A percentile compares a stretch with the other conserved stretches of the same genome.
These are phyloP conservation scores for Drosophila mojavensis DNA, from an alignment of 1,140 invertebrate genomes.

Conservation along the genomic window DNA sequence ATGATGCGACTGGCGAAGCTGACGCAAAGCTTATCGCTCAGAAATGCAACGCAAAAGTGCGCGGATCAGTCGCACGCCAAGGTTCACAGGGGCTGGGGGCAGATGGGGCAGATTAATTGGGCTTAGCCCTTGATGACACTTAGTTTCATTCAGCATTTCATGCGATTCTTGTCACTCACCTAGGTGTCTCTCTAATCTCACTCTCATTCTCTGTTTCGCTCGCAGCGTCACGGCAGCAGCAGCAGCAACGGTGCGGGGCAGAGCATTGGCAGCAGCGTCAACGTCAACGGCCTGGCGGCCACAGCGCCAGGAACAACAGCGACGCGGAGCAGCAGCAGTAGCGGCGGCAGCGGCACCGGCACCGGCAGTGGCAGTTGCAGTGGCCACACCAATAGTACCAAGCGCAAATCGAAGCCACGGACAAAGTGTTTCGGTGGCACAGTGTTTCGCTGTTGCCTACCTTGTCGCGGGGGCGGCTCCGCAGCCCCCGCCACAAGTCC, in stretches of 20 bases:
- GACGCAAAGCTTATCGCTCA: constrained; percentile 66
- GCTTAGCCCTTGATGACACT: background rate
- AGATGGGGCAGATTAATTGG: background rate
- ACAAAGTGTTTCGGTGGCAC: constrained; percentile 85
- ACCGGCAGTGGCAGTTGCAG: constrained; percentile 15
- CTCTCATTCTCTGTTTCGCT: background rate
- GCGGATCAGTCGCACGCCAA: constrained; percentile 59
- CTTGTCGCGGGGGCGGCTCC: constrained; percentile 87
- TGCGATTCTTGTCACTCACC: background rate
- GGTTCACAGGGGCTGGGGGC: constrained; percentile 35
- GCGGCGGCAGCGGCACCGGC: constrained; percentile 32
- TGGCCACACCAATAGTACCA: constrained; percentile 32
- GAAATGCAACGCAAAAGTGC: constrained; percentile 65
- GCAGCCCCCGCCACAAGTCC: constrained; percentile 85
- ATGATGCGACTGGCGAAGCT: constrained; percentile 80
- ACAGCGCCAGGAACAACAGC: constrained; percentile 34
- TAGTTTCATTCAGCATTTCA: background rate
- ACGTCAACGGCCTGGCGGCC: constrained; percentile 71
- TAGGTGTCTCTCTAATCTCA: background rate
- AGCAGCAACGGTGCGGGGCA: constrained; percentile 54
- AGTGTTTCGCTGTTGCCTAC: constrained; percentile 88
- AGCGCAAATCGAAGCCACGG: constrained; percentile 71
- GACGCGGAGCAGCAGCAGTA: constrained; percentile 19
- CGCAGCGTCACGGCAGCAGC: constrained; percentile 66
- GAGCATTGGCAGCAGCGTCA: constrained; percentile 56